Evolutionary conservation across 1,140 invertebrate genomes (phyloP), one percentile per base, ranked within the genome.

Genomic region (Scaptomyza graminum): DNA sequence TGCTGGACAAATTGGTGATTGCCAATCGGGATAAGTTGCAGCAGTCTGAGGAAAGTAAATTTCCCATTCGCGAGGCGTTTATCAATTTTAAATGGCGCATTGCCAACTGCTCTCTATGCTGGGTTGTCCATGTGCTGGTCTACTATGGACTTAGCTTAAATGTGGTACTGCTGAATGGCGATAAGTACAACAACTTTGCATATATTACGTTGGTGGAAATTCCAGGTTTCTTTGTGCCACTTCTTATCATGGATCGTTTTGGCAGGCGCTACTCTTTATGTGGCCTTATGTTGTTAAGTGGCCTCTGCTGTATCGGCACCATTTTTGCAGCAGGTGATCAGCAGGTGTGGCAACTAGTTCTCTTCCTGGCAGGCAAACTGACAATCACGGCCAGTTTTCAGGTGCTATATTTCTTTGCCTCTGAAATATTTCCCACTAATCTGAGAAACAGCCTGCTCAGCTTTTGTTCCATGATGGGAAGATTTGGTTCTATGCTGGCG

Each of bases 141-240:
- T 97, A 96, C 91, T 97, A 96, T 89, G 97, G 96, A 0, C 91
- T 97, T 5, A 96, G 96, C 7, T 93, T 97, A 44, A 96, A 96
- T 88, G 95, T 96, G 0, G 95, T 96, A 7, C 93, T 95, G 37
- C 92, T 97, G 18, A 94, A 94, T 11, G 96, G 95, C 4, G 94
- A 96, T 79, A 94, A 93, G 76, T 95, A 96, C 90, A 90, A 94
- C 12, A 95, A 95, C 90, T 96, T 96, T 78, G 94, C 95, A 3
- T 92, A 95, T n/a, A 94, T 95, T 44, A 94, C 94, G 52, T 80
- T 94, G 7, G 94, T 96, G 41, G 95, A 96, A 91, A 94, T 96
- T 65, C 95, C 95, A 8, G 95, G 94, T 0, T 96, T 96, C 71
- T 91, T 95, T 49, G 66, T 95, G 37, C 94, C 94, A 25, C 94